phyloP scores from a whole-genome alignment of 1,140 invertebrate genomes.

The Euschistus heros region DNA sequence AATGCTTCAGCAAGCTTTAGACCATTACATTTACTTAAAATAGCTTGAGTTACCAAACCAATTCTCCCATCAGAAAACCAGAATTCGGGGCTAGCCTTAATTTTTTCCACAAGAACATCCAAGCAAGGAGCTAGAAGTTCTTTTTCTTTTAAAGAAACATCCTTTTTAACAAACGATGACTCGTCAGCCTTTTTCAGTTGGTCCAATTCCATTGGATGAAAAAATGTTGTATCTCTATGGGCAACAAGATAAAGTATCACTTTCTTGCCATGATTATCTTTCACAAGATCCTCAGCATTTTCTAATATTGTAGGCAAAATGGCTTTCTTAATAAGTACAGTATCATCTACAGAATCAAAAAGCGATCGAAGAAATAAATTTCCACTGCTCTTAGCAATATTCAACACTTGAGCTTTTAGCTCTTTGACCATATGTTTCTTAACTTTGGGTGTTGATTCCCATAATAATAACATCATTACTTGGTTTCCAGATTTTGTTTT shows the following conservation, averaged over 20 bases:
- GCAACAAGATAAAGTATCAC: conserved; percentile 74
- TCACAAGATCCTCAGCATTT: conserved; percentile 56
- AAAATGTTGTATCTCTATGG: conserved; percentile 59
- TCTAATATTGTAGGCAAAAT: conserved; percentile 60
- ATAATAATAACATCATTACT: conserved; percentile 70
- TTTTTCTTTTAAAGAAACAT: conserved; percentile 51
- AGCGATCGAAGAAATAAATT: conserved; percentile 71
- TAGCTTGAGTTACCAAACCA: conserved; percentile 55
- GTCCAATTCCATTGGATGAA: conserved; percentile 59
- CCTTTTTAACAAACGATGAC: conserved; percentile 53
- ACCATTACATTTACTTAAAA: conserved; percentile 44
- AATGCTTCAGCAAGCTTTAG: conserved; percentile 36
- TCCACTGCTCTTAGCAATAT: conserved; percentile 71
- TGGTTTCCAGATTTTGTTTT: conserved; percentile 73
- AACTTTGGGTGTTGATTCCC: conserved; percentile 37
- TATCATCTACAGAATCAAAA: conserved; percentile 88
- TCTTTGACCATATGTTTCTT: conserved; percentile 59
- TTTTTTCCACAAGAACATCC: conserved; percentile 43
- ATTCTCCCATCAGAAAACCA: conserved; percentile 60
- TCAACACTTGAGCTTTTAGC: conserved; percentile 71
- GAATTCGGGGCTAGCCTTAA: conserved; percentile 47
- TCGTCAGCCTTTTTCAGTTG: conserved; percentile 62
- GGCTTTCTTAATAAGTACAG: conserved; percentile 75
- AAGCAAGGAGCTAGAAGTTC: conserved; percentile 46
- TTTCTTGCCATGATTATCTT: conserved; percentile 60